These are phyloP conservation scores for Ibidorhyncha struthersii DNA, from an alignment of 2,113 vertebrate genomes.

Conservation along the genomic window DNA sequence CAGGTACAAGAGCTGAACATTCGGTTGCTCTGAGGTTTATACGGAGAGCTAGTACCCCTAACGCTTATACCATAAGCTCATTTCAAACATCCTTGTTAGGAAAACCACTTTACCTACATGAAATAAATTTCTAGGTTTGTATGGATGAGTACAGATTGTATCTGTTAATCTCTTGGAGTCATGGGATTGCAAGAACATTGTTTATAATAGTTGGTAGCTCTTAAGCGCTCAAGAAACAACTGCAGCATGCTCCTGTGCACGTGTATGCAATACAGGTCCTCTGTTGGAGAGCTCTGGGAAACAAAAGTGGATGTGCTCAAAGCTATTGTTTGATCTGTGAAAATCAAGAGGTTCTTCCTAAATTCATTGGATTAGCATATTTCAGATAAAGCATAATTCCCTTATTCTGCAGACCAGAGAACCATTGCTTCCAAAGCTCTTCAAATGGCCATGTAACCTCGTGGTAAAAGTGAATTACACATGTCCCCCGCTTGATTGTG, in stretches of 20 bases:
- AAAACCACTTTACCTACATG: background rate
- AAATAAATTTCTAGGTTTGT: background rate
- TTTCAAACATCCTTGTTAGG: background rate
- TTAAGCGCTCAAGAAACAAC: background rate
- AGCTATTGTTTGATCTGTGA: background rate
- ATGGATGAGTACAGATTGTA: background rate
- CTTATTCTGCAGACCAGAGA: background rate
- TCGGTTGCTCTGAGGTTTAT: background rate
- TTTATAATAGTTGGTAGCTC: background rate
- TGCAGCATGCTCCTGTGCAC: background rate
- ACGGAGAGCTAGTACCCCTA: background rate
- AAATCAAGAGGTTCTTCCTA: background rate
- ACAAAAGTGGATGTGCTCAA: background rate
- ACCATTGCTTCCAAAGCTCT: background rate
- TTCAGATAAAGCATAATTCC: background rate
- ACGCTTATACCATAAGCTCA: fast-evolving
- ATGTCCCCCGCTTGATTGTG: background rate
- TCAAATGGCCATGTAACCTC: background rate
- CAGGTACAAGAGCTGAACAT: background rate
- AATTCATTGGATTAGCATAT: background rate
- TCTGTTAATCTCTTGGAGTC: background rate
- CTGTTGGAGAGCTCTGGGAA: background rate
- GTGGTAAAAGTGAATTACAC: background rate
- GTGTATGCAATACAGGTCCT: background rate
- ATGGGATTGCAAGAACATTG: background rate